Percentiles rank a stretch among this genome's conserved stretches.
These are phyloP conservation scores for Siniperca knerii DNA, from an alignment of 2,113 vertebrate genomes.

Conservation along the genomic window DNA sequence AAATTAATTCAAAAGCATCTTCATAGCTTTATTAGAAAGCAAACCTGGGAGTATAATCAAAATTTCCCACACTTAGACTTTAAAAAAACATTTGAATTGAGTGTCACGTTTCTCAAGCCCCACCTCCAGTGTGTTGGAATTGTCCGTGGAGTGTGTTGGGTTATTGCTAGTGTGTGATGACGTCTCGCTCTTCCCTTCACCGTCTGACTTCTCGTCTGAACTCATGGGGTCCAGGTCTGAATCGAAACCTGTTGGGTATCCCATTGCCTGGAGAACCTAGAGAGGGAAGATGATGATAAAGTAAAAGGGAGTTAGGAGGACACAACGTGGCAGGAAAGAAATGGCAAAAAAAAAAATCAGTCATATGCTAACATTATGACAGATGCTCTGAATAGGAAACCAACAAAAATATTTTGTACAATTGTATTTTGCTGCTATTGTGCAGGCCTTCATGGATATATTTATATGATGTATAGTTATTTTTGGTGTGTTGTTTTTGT, in stretches of 20 bases:
- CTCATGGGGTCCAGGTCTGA: constrained; percentile 96
- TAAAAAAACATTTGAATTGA: neutral
- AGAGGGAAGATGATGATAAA: constrained; percentile 2
- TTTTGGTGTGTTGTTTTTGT: neutral
- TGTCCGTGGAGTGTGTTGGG: constrained; percentile 92
- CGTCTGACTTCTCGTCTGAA: constrained; percentile 98
- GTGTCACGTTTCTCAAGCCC: neutral
- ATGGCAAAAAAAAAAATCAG: no score
- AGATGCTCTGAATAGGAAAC: neutral
- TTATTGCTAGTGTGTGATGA: constrained; percentile 97
- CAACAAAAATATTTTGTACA: neutral
- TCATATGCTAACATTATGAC: no score
- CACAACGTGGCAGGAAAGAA: no score
- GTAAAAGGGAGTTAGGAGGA: neutral
- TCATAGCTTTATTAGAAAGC: constrained; percentile 8
- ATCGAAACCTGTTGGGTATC: constrained; percentile 97
- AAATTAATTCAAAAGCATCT: neutral
- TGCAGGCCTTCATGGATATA: neutral
- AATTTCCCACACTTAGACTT: neutral
- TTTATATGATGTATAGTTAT: neutral
- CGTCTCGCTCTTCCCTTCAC: constrained; percentile 96
- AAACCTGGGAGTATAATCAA: neutral
- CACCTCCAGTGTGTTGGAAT: constrained; percentile 97
- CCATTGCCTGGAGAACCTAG: constrained; percentile 98
- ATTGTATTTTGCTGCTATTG: neutral